Percentiles rank a stretch among this genome's conserved stretches.
Conservation (phyloP, 2,888 invertebrate species). For the Gerosis bhagava region DNA sequence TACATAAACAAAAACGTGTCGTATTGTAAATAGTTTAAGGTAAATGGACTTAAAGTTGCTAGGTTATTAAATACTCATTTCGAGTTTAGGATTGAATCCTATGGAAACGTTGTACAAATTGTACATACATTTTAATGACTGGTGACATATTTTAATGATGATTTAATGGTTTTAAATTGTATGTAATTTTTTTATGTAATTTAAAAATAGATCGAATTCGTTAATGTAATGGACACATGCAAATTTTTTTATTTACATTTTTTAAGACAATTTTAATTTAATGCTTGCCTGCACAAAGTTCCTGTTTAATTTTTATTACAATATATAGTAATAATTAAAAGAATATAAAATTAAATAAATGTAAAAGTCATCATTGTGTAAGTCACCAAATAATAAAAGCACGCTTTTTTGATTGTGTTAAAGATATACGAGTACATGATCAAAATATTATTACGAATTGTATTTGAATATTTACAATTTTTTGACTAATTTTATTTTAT, state of each 20-base stretch:
- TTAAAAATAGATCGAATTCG: too few species aligned
- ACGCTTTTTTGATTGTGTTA: slow-evolving; percentile 9
- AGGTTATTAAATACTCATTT: slow-evolving; percentile 70
- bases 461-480: neutral
- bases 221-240: too few species aligned
- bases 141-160: slow-evolving; percentile 18
- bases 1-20: slow-evolving; percentile 39
- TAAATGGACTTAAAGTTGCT: slow-evolving; percentile 43
- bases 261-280: too few species aligned
- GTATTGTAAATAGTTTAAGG: slow-evolving; percentile 64
- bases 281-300: slow-evolving; percentile 7
- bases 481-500: neutral
- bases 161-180: neutral
- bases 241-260: too few species aligned
- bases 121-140: slow-evolving; percentile 28
- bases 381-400: slow-evolving; percentile 17
- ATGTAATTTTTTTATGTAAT: too few species aligned
- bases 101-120: slow-evolving; percentile 51
- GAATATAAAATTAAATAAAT: too few species aligned
- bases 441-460: neutral
- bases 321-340: too few species aligned
- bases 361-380: slow-evolving; percentile 17
- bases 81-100: slow-evolving; percentile 47
- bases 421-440: neutral
- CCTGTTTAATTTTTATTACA: slow-evolving; percentile 3